These are phyloP conservation scores for Amphipyra berbera DNA, from an alignment of 2,888 invertebrate genomes.

Conservation along the genomic window DNA sequence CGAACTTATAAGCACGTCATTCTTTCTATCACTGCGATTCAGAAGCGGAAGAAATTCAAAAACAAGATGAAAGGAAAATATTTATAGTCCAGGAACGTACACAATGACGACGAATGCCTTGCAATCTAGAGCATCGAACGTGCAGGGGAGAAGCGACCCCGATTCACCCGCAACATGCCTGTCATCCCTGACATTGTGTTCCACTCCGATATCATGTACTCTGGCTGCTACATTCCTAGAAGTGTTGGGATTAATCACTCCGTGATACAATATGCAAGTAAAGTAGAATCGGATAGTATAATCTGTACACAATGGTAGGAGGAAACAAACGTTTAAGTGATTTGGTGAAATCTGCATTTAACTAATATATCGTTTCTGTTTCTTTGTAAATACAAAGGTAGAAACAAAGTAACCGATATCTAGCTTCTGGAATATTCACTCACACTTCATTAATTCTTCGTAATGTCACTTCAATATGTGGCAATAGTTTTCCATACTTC, in stretches of 20 bases:
- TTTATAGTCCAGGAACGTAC: conserved; percentile 46
- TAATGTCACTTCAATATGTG: too few relatives aligned
- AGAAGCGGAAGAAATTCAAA: conserved; percentile 16
- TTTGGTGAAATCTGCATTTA: not conserved
- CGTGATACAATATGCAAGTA: conserved; percentile 42
- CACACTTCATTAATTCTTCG: too few relatives aligned
- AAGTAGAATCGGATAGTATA: conserved; percentile 12
- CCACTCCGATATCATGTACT: conserved; percentile 49
- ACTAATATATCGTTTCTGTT: not conserved
- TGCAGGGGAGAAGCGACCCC: conserved; percentile 61
- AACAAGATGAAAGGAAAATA: conserved; percentile 27
- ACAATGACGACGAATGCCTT: conserved; percentile 54
- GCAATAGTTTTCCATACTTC: too few relatives aligned
- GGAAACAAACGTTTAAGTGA: not conserved
- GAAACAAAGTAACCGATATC: not conserved
- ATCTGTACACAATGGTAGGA: not conserved
- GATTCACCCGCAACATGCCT: conserved; percentile 67
- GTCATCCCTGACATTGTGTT: conserved; percentile 63
- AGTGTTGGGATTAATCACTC: conserved; percentile 50
- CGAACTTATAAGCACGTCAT: not conserved
- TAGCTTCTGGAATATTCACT: not conserved
- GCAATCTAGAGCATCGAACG: conserved; percentile 67
- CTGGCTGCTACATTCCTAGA: conserved; percentile 47
- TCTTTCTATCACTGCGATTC: not conserved
- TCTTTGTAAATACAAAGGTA: not conserved